Base-by-base conservation (phyloP, 1,140 invertebrate genomes). In the Orchestia grillus region DNA sequence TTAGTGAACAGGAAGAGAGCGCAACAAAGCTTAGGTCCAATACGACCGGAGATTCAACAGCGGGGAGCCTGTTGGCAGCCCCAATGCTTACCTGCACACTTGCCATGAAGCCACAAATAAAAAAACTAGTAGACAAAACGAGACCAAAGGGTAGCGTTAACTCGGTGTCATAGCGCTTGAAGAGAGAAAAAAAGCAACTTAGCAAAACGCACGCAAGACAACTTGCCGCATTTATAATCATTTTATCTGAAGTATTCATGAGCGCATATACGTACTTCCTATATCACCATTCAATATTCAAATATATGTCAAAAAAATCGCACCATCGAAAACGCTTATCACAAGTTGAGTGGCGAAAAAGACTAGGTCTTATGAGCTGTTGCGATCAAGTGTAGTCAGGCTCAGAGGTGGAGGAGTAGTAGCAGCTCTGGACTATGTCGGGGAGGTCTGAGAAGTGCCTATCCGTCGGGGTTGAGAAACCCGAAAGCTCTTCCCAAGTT, bases 141-240 rank as follows among this genome's bases (percentile, higher is more conserved):
- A 94, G 92, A 47, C 92, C 43, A 94, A 44, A 94, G 44, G 16
- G 43, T 42, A 44, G 44, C 43, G 36, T 45, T 45, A 94, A 47
- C 92, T 94, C 92, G 44, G 43, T 44, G 92, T 94, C 92, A 94
- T 94, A 94, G 92, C 92, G 92, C 92, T 94, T 77, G 62, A 94
- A 94, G 92, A 94, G 92, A 94, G 92, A 94, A 94, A 94, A 90
- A 94, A 94, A 45, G 92, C 92, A 94, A 94, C 92, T 94, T 94
- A 94, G 44, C 6, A 44, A 94, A 94, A 94, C 92, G 92, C 92
- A 94, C 92, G 41, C 92, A 92, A 42, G 41, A 36, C 87, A 44
- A 90, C 43, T 42, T 44, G 28, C 36, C 41, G 62, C 28, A 77
- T 28, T 77, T 77, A 77, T 77, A 77, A 3, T 77, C 62, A 77